phyloP scores from a whole-genome alignment of 2,113 vertebrate genomes.

The Grus americana region DNA sequence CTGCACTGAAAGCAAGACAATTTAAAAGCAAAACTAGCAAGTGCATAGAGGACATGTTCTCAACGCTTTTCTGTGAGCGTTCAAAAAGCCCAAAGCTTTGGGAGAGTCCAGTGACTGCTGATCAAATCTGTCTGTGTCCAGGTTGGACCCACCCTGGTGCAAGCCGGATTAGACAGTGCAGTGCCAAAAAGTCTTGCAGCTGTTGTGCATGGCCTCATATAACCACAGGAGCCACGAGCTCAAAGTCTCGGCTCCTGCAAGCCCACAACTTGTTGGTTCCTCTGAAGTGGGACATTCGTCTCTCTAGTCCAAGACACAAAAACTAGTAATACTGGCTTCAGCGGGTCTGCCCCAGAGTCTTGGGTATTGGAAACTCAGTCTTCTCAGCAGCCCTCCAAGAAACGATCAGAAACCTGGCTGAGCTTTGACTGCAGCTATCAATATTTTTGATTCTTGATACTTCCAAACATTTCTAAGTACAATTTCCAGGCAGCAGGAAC shows the following conservation, averaged over 20 bases:
- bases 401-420: not conserved
- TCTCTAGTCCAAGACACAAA: not conserved
- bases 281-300: not conserved
- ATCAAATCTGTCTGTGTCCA: not conserved
- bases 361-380: not conserved
- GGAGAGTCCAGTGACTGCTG: accelerated
- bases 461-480: not conserved
- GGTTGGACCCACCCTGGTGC: not conserved
- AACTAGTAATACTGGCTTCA: not conserved
- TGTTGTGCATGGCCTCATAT: not conserved
- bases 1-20: not conserved
- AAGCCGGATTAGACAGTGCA: accelerated
- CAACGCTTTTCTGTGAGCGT: not conserved
- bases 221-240: not conserved
- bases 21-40: not conserved
- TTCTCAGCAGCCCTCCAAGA: not conserved
- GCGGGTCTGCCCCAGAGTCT: not conserved
- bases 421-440: not conserved
- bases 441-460: not conserved
- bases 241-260: accelerated
- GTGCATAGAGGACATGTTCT: not conserved
- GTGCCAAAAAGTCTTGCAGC: not conserved
- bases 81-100: not conserved
- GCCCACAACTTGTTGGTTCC: not conserved
- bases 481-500: not conserved